Percentiles rank a stretch among this genome's conserved stretches.
Evolutionary conservation across 2,888 invertebrate species (phyloP).

Genomic region (Lasioglossum malachurum): DNA sequence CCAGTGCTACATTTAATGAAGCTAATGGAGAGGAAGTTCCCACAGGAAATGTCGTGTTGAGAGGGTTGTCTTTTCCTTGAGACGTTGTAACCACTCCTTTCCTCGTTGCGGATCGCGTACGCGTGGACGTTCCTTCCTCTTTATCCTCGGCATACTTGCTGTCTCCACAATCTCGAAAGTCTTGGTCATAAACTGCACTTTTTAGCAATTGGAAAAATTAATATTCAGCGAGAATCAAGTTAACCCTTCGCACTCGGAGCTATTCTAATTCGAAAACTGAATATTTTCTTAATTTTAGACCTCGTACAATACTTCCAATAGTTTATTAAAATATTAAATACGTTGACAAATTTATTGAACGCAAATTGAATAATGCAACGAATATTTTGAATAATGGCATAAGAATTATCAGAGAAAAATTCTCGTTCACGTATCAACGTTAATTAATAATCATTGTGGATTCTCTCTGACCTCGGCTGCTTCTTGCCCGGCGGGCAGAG

Average conservation of each 20-base stretch:
- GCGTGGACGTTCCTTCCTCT: conserved; percentile 30
- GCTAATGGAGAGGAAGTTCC: conserved; percentile 57
- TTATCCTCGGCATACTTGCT: not conserved
- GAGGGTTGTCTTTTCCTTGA: conserved; percentile 36
- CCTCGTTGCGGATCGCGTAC: conserved; percentile 27
- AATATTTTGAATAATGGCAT: too few relatives aligned
- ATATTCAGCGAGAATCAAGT: not conserved
- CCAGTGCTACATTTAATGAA: conserved; percentile 19
- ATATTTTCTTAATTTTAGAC: too few relatives aligned
- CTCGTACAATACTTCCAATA: too few relatives aligned
- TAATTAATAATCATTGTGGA: not conserved
- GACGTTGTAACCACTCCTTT: conserved; percentile 23
- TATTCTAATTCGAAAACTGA: too few relatives aligned
- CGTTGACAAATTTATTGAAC: too few relatives aligned
- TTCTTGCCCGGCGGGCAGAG: too few relatives aligned
- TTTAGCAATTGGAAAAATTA: not conserved
- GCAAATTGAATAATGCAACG: too few relatives aligned
- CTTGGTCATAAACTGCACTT: not conserved
- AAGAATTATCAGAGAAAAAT: too few relatives aligned
- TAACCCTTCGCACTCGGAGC: too few relatives aligned
- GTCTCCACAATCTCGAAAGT: not conserved
- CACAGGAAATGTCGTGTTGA: conserved; percentile 54
- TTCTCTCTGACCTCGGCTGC: not conserved
- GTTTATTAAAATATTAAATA: too few relatives aligned
- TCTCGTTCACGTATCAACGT: too few relatives aligned